Evolutionary conservation across 2,888 invertebrate species (phyloP).

Genomic region (Cephalotes varians): DNA sequence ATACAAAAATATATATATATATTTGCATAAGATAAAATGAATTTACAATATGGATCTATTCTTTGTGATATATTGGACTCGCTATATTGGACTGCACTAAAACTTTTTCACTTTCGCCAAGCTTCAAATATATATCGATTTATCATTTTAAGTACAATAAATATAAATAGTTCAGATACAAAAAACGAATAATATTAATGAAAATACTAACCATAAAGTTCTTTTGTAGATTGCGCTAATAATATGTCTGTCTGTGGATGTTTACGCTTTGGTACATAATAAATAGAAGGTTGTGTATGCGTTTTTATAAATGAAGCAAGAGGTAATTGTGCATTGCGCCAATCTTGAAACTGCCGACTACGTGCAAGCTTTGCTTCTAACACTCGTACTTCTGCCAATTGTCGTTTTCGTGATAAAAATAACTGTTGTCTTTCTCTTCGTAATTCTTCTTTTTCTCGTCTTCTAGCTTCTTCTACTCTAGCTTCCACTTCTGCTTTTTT

Average conservation of each 20-base stretch:
- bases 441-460: conserved; percentile 94
- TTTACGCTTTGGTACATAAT: conserved; percentile 94
- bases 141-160: neutral
- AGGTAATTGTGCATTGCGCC: conserved; percentile 93
- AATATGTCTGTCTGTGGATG: conserved; percentile 85
- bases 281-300: conserved; percentile 94
- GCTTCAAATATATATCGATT: neutral
- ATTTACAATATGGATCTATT: neutral
- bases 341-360: conserved; percentile 94
- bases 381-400: conserved; percentile 95
- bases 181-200: neutral
- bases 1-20: neutral
- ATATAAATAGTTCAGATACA: neutral
- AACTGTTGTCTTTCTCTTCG: conserved; percentile 94
- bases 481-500: conserved; percentile 96
- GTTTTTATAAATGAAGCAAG: conserved; percentile 95
- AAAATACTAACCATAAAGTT: conserved; percentile 79
- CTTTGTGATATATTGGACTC: no score
- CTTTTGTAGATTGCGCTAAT: conserved; percentile 81
- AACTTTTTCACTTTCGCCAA: neutral
- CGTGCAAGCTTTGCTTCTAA: conserved; percentile 96
- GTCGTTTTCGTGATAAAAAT: conserved; percentile 94
- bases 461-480: conserved; percentile 96
- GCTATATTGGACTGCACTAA: neutral
- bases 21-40: neutral